These are phyloP conservation scores for Myzus persicae DNA, from an alignment of 1,140 invertebrate genomes.

Conservation along the genomic window DNA sequence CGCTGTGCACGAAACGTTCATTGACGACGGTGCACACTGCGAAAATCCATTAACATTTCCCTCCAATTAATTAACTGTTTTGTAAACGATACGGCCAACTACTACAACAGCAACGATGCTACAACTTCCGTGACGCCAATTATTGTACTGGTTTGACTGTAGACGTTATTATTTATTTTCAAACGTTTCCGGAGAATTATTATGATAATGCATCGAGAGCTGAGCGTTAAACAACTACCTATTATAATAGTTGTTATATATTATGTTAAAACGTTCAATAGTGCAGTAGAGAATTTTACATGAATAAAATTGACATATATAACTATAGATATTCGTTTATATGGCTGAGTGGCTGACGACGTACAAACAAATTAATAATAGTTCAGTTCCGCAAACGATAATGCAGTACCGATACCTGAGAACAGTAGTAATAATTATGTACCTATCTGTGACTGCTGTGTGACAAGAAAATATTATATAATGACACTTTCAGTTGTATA, in stretches of 20 bases:
- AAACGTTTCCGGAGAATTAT: not conserved
- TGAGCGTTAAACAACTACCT: not conserved
- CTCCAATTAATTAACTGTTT: slow-evolving; percentile 30
- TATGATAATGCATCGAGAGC: not conserved
- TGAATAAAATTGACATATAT: not conserved
- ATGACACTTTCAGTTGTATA: not conserved
- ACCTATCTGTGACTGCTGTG: not conserved
- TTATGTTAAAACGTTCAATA: not conserved
- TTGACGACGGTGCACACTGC: not conserved
- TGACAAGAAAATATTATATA: not conserved
- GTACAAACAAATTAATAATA: not conserved
- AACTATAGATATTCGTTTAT: no score
- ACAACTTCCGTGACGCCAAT: not conserved
- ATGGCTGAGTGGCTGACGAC: not conserved
- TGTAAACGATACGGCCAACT: slow-evolving; percentile 32
- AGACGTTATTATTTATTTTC: slow-evolving; percentile 6
- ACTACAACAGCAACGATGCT: not conserved
- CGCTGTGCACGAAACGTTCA: not conserved
- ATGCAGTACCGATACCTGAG: not conserved
- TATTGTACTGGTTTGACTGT: not conserved
- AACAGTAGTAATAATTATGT: not conserved
- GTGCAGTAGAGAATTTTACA: not conserved
- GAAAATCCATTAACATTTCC: slow-evolving; percentile 42
- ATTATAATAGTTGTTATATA: not conserved
- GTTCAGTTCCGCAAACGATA: not conserved